Evolutionary conservation across 2,797 vertebrate species (phyloP), one percentile per base, ranked within the genome.

Genomic region (Sebastes wilsoni): DNA sequence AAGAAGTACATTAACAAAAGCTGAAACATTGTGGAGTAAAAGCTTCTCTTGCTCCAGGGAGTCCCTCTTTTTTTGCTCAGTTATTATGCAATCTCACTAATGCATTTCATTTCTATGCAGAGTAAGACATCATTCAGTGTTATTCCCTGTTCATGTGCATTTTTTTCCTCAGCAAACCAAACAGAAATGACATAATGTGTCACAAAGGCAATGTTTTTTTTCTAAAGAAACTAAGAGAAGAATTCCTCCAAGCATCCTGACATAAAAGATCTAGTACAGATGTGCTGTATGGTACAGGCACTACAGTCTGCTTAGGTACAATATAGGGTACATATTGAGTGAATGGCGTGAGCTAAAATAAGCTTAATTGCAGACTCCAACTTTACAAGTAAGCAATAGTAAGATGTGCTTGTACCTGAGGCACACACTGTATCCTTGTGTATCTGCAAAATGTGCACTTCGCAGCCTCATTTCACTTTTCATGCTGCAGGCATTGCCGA

Each of bases 31-130:
- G 22, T 55, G 16, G n/a, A 36, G 20, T 75, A 66, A 83, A 88
- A 85, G 76, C 78, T 65, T 75, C 2, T 54, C 9, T 81, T 69
- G 75, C 87, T 87, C 86, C 27, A 75, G 78, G 88, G 84, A 80
- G 23, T 78, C 28, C 10, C 23, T 56, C 3, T 67, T 62, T 61
- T 64, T 23, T 61, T 46, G 23, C 52, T 62, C 20, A 10, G n/a
- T 49, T 46, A 18, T 90, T 85, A 87, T 61, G 54, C 85, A 86
- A 83, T 88, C 42, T 54, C 25, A 67, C 52, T 77, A 87, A 85
- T 87, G 84, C 68, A 66, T 70, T 85, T 56, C 28, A 79, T 75
- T 79, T 86, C 65, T 75, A 56, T 69, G 54, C 38, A 75, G 25
- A 82, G 25, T 12, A 56, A 84, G 30, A 71, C 36, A 75, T 82